phyloP scores from a whole-genome alignment of 2,888 invertebrate genomes.

The Gordius sp. region DNA sequence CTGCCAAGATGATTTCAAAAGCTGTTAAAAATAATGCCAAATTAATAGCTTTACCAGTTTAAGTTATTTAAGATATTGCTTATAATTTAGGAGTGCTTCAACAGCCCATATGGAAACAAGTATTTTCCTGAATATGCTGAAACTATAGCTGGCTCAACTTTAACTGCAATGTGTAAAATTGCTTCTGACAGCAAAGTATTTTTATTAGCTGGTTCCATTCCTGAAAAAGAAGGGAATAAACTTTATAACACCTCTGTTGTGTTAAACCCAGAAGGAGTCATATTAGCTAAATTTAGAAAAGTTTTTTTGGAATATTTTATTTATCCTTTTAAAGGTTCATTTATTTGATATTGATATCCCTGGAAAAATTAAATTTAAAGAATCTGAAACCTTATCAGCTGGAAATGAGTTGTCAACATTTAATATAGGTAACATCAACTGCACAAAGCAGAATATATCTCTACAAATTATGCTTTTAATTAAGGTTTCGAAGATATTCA shows the following conservation, averaged over 20 bases:
- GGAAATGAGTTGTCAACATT: constrained; percentile 49
- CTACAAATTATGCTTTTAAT: too few species aligned
- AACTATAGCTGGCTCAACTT: constrained; percentile 48
- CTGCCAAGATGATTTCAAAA: constrained; percentile 41
- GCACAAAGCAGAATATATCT: too few species aligned
- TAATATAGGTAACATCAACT: constrained; percentile 36
- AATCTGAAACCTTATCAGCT: constrained; percentile 52
- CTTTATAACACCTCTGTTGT: constrained; percentile 65
- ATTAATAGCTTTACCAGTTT: constrained; percentile 39
- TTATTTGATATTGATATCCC: constrained; percentile 84
- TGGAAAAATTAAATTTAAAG: constrained; percentile 64
- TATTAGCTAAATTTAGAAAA: constrained; percentile 58
- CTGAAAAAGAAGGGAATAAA: constrained; percentile 43
- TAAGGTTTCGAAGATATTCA: too few species aligned
- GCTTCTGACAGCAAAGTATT: constrained; percentile 50
- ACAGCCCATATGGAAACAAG: constrained; percentile 61
- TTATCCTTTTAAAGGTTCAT: constrained; percentile 40
- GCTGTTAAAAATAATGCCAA: constrained; percentile 40
- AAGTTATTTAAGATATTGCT: constrained; percentile 12
- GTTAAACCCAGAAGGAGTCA: constrained; percentile 47
- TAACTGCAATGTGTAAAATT: constrained; percentile 41
- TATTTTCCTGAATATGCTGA: constrained; percentile 46
- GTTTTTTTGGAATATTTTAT: constrained; percentile 28
- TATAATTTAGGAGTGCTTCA: constrained; percentile 49
- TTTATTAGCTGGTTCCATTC: constrained; percentile 65